Evolutionary conservation across 2,797 vertebrate species (phyloP), one percentile per base, ranked within the genome.

Genomic region (Spinus olivaceus): DNA sequence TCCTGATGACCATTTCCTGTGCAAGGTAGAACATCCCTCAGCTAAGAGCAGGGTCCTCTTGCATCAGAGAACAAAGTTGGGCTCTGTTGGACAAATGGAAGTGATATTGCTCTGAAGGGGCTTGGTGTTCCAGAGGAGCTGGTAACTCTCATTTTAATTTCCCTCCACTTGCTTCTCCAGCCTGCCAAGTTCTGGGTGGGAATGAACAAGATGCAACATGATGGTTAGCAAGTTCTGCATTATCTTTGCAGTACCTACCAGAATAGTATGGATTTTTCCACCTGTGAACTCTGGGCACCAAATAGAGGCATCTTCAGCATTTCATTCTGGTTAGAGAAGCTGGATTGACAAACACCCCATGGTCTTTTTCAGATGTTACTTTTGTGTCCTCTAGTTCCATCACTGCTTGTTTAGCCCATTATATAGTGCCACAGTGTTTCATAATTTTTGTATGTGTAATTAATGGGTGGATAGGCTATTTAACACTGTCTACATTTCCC

Each of bases 251-350:
- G 10, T 72, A 13, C 25, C 25, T 82, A 12, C 4, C 61, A 87
- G 59, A 78, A 83, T 32, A 59, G 28, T 20, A n/a, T 18, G 2
- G 1, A 13, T 66, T 71, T 83, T 83, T 24, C 50, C 30, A 47
- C 1, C 11, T 8, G 4, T 2, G 12, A 72, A 30, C 33, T 65
- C 65, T 67, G 21, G 21, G 23, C 18, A 18, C 8, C 1, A 2
- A 66, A 30, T 4, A 86, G n/a, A 3, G 16, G 7, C 19, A 81
- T 61, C 49, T 81, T 90, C 66, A 66, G 32, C 22, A 73, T 33
- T 84, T 80, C 20, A 10, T 66, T 88, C 30, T 4, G 2, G 3
- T 60, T 86, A 46, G 21, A 73, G 71, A 59, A 73, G 10, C 4
- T 63, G 51, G 41, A 66, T 32, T 92, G 49, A 23, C 32, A 76